Conservation (phyloP, 2,888 invertebrate genomes). For the Thyatira batis region DNA sequence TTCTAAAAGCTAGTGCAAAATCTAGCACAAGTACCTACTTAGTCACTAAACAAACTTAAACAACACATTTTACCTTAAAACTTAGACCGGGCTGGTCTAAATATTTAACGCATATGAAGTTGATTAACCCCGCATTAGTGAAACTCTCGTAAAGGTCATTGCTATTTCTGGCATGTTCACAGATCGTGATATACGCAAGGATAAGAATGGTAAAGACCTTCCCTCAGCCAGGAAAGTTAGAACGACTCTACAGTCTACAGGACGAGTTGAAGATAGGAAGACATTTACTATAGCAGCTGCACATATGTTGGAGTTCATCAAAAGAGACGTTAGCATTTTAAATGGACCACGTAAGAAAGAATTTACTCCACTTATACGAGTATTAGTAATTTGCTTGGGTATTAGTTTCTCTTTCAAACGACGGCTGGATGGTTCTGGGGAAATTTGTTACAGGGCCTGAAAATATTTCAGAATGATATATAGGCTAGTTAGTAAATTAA, state of each 20-base stretch:
- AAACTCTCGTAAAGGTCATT: background rate
- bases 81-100: background rate
- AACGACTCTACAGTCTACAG: slow-evolving; percentile 52
- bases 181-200: slow-evolving; percentile 45
- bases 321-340: slow-evolving; percentile 53
- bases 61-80: background rate
- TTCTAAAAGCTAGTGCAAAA: no score
- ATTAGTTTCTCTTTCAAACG: no score
- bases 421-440: no score
- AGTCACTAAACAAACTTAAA: no score
- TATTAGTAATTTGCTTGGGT: no score
- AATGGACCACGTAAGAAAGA: slow-evolving; percentile 51
- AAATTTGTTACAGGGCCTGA: no score
- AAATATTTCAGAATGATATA: no score
- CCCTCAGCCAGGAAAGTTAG: slow-evolving; percentile 61
- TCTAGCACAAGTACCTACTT: no score
- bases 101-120: no score
- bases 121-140: background rate
- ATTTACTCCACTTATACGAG: no score
- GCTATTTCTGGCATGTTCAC: background rate
- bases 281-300: slow-evolving; percentile 50
- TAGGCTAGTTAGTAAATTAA: no score
- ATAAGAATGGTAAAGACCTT: slow-evolving; percentile 43
- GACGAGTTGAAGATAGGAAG: slow-evolving; percentile 51
- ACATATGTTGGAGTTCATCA: slow-evolving; percentile 55